Conservation (phyloP, 2,888 invertebrate species). For the Hirtodrosophila alboralis region DNA sequence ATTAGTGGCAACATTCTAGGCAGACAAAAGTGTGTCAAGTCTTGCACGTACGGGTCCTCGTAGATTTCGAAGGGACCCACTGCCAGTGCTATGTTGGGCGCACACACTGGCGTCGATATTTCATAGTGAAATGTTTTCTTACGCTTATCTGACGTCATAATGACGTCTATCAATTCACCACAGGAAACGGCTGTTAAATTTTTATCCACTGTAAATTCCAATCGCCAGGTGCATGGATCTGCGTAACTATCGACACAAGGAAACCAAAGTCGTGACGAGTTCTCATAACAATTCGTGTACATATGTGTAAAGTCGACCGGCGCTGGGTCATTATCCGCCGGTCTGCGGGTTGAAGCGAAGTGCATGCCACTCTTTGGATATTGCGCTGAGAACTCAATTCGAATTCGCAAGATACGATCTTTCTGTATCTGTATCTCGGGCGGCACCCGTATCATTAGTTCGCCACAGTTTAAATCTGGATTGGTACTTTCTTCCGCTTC, state of each 20-base stretch:
- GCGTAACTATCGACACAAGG: slow-evolving; percentile 98
- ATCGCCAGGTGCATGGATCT: slow-evolving; percentile 98
- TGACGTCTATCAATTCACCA: slow-evolving; percentile 96
- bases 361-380: slow-evolving; percentile 97
- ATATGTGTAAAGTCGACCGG: slow-evolving; percentile 94
- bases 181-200: slow-evolving; percentile 97
- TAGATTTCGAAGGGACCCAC: slow-evolving; percentile 98
- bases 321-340: slow-evolving; percentile 89
- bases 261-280: slow-evolving; percentile 97
- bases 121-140: slow-evolving; percentile 97
- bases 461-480: slow-evolving; percentile 95
- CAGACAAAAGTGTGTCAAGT: slow-evolving; percentile 98
- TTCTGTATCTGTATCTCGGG: slow-evolving; percentile 93
- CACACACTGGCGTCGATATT: slow-evolving; percentile 95
- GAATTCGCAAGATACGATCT: slow-evolving; percentile 92
- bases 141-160: slow-evolving; percentile 95
- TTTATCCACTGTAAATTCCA: slow-evolving; percentile 98
- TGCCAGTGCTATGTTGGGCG: slow-evolving; percentile 98
- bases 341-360: slow-evolving; percentile 93
- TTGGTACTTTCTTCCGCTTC: slow-evolving; percentile 94
- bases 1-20: slow-evolving; percentile 94
- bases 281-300: slow-evolving; percentile 96
- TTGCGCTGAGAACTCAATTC: slow-evolving; percentile 97
- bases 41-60: slow-evolving; percentile 99
- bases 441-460: slow-evolving; percentile 94